Evolutionary conservation across 2,888 invertebrate genomes (phyloP).

Genomic region (Hemistola chrysoprasaria): DNA sequence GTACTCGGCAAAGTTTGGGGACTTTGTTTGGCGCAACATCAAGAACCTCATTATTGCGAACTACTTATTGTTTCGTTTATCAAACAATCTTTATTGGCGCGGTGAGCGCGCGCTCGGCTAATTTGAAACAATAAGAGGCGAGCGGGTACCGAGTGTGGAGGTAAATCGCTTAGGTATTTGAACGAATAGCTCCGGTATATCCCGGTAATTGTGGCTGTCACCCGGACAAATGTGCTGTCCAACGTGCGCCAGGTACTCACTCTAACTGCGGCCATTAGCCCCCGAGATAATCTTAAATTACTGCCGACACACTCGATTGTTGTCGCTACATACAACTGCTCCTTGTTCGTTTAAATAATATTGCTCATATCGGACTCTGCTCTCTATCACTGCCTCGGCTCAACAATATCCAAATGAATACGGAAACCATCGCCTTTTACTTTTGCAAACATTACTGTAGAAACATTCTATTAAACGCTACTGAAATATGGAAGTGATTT

Average conservation of each 20-base stretch:
- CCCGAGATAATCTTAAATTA: conserved; percentile 63
- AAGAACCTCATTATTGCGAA: conserved; percentile 42
- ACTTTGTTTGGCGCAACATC: conserved; percentile 44
- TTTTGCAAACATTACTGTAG: neutral
- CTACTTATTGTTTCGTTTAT: conserved; percentile 33
- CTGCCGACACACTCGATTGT: conserved; percentile 46
- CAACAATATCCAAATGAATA: neutral
- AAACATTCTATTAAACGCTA: too few species aligned
- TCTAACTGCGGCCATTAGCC: conserved; percentile 67
- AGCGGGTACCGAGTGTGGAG: conserved; percentile 35
- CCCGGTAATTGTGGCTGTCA: conserved; percentile 75
- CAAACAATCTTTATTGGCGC: conserved; percentile 22
- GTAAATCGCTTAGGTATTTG: conserved; percentile 59
- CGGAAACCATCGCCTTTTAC: too few species aligned
- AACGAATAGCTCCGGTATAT: conserved; percentile 62
- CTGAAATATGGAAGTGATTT: neutral
- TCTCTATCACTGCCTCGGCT: neutral
- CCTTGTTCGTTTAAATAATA: conserved; percentile 12
- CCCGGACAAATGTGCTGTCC: conserved; percentile 68
- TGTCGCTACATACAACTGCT: conserved; percentile 28
- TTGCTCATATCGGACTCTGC: neutral
- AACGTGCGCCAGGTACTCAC: conserved; percentile 65
- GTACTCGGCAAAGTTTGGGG: conserved; percentile 51
- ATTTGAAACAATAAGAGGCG: conserved; percentile 40
- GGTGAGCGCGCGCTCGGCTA: conserved; percentile 21